Conservation (phyloP, 2,888 invertebrate genomes). For the Euzophera pinguis region DNA sequence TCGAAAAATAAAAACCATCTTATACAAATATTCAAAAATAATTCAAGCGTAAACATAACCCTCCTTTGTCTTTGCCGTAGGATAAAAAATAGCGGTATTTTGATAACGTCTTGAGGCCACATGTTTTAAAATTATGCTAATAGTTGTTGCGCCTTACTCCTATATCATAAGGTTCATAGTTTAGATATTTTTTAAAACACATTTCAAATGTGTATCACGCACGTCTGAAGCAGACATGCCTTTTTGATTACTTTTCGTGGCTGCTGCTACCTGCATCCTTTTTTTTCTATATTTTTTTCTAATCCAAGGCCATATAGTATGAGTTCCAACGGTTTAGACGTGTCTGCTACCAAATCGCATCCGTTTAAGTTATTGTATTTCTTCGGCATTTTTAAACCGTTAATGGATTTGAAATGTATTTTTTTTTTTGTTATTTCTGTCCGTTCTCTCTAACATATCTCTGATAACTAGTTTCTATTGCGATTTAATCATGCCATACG, state of each 20-base stretch:
- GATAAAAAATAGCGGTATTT: background rate
- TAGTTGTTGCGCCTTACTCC: background rate
- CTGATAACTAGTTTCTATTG: too few relatives aligned
- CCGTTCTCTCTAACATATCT: too few relatives aligned
- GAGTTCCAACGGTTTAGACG: conserved; percentile 26
- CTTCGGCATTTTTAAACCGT: background rate
- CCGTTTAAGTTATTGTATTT: conserved; percentile 9
- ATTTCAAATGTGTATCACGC: background rate
- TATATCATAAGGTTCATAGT: background rate
- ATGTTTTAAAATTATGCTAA: background rate
- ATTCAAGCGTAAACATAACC: background rate
- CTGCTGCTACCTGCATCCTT: conserved; percentile 46
- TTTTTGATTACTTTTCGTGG: conserved; percentile 34
- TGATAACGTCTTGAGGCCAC: conserved; percentile 2
- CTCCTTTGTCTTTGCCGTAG: conserved; percentile 6
- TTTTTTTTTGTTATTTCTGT: conserved; percentile 9
- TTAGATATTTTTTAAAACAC: background rate
- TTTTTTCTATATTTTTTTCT: conserved; percentile 30
- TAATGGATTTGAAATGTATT: background rate
- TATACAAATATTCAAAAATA: background rate
- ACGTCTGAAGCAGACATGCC: conserved; percentile 18
- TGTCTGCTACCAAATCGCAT: conserved; percentile 14
- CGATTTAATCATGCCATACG: too few relatives aligned
- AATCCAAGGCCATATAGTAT: conserved; percentile 37
- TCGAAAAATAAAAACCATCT: background rate